Evolutionary conservation across 2,888 invertebrate genomes (phyloP), one percentile per base, ranked within the genome.

Genomic region (Cheilosia soror): DNA sequence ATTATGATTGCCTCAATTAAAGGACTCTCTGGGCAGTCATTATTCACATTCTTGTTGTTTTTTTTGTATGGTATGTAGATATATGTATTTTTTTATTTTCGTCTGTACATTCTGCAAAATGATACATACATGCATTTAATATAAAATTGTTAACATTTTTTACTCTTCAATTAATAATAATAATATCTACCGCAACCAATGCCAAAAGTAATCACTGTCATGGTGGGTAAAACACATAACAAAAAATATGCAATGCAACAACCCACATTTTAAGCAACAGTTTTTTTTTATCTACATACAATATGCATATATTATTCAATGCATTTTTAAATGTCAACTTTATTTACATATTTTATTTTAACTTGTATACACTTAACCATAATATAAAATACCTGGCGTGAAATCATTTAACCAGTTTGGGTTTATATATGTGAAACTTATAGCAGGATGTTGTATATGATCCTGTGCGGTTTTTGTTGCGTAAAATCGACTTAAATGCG

Each of bases 311-410:
- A 6, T 73, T 73, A 53, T 73, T 75, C 44, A 71, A 76, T 82
- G 65, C 57, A 76, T 76, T 76, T 66, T 71, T 82, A 82, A 82
- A 71, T 82, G 71, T 40, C 71, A 60, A 71, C 76, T 76, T 65
- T 58, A 71, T 82, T 76, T 82, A 58, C 49, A 62, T 73, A 68
- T 80, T 62, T 75, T 44, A 20, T 66, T 73, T 62, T n/a, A 5
- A 13, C 20, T 57, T 7, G n/a, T 40, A 37, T 15, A 49, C 31
- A 27, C 13, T 1, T 11, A 13, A 13, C 15, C 9, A 51, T 44
- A 42, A 63, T 49, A 60, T 60, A 37, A 71, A 71, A 62, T 72
- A 72, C 51, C 62, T 53, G 40, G 60, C 15, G 51, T 49, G 42
- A 71, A 79, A 79, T 62, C 68, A 37, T 27, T 65, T 51, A 65